Base-by-base conservation (phyloP, 2,888 invertebrate genomes). In the Drosophila pseudotalamancana region DNA sequence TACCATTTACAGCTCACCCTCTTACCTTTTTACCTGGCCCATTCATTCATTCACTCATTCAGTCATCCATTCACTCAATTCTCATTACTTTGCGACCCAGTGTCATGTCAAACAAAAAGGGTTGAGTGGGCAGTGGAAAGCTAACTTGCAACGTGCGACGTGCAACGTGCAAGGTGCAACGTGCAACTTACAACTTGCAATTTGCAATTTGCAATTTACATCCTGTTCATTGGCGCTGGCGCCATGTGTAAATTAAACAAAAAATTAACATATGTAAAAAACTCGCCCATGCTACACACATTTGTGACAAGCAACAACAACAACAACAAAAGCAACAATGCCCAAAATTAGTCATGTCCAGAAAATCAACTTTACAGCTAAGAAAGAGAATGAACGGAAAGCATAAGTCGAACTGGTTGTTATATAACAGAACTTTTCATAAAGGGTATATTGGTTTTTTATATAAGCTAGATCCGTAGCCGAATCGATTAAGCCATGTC, bases 31-130 rank as follows among this genome's bases (percentile, higher is more conserved):
- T 25, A 49, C 27, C 43, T 42, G 27, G 12, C 32, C 51, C 62
- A 50, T 25, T 39, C 72, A 54, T 16, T 54, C 54, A 60, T 21
- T 62, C 67, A 56, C 4, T 40, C 60, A 43, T 11, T 48, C 64
- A 48, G 21, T 53, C 48, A 51, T 35, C 51, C 69, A 57, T 50
- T 61, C 54, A 50, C 25, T 67, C 56, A 53, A 45, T 75, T 51
- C 76, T 69, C 74, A 64, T 72, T 72, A 73, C 69, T 59, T 69
- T 71, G 73, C 54, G 77, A 68, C 57, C 66, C 61, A n/a, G 72
- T 67, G 60, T 72, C 77, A 75, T 82, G 81, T 84, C 73, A 72
- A 50, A 65, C 76, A 78, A 76, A 85, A 81, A 83, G 86, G 81
- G 83, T 69, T 78, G 75, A 43, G 51, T 72, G 63, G 67, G 53